Base-by-base conservation (phyloP, 2,113 vertebrate species). In the Tachycineta bicolor region DNA sequence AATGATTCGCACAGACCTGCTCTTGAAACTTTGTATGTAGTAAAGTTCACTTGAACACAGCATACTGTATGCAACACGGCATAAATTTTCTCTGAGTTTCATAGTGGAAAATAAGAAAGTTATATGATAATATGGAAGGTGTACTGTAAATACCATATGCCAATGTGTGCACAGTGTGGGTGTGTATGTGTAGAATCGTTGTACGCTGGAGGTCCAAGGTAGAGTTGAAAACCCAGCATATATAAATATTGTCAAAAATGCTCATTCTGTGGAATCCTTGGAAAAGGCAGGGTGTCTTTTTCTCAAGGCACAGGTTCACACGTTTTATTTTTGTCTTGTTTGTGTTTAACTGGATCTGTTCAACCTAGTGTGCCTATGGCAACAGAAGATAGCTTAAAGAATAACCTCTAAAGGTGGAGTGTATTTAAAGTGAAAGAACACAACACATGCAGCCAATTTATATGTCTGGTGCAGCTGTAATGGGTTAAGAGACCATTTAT, bases 1-100 rank as follows among this genome's bases (percentile, higher is more conserved):
- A 98, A 99, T 98, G 98, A 98, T 97, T 98, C 94, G 34, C 96
- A 95, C 89, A 97, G 97, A 97, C 96, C 93, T 93, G 88, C 95
- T 96, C 97, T 96, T 96, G 97, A 97, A 97, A 97, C 67, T 95
- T 95, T 95, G 96, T 92, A 94, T 90, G 96, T 96, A 96, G 68
- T 87, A 96, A 96, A 98, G 93, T 96, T 91, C 93, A 43, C 69
- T 83, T 86, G 96, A 91, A 93, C 68, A 82, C 83, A 87, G 95
- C 93, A 88, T 91, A 93, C 94, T 94, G 87, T 90, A 89, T 95
- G 85, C 84, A 78, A 93, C 89, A 34, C 90, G 2, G 93, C 83
- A 93, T 95, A 76, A 71, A 90, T 97, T 97, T 96, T 86, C 90
- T 55, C 85, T 41, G 49, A 83, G 85, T 94, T 95, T 96, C 91